Percentiles rank a stretch among this genome's conserved stretches.
phyloP scores from a whole-genome alignment of 2,113 vertebrate genomes.

The Charadrius vociferus region DNA sequence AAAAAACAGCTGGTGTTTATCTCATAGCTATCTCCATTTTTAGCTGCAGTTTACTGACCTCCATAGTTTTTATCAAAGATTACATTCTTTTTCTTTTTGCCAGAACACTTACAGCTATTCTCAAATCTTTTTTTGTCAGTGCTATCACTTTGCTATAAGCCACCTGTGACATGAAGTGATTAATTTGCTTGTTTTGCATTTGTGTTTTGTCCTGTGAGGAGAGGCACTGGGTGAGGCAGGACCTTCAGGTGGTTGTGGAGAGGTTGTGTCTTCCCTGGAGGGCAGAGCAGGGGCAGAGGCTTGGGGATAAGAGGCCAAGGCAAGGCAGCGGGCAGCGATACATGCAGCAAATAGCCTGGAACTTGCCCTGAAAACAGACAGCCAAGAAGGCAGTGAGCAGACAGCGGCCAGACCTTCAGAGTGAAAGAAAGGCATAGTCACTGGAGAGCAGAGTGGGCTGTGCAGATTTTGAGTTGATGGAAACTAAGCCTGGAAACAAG shows the following conservation, averaged over 20 bases:
- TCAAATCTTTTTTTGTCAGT: slow-evolving; percentile 1
- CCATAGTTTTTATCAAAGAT: slow-evolving; percentile 22
- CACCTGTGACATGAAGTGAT: slow-evolving; percentile 6
- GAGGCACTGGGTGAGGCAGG: background rate
- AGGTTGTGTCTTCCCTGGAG: background rate
- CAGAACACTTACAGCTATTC: slow-evolving; percentile 25
- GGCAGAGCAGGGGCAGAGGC: background rate
- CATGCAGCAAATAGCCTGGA: background rate
- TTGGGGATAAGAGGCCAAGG: background rate
- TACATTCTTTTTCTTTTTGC: background rate
- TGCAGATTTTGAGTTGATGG: background rate
- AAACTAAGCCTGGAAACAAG: background rate
- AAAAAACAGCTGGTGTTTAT: slow-evolving; percentile 66
- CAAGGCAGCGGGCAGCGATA: background rate
- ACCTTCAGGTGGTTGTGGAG: background rate
- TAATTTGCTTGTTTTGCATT: background rate
- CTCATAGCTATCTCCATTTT: slow-evolving; percentile 41
- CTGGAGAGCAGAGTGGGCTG: too few relatives aligned
- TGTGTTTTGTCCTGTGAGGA: background rate
- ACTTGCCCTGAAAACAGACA: background rate
- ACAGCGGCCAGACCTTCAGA: background rate
- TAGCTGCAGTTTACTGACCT: slow-evolving; percentile 60
- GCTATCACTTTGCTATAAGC: slow-evolving; percentile 18
- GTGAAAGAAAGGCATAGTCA: background rate
- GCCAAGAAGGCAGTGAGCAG: background rate